Conservation (phyloP, 2,113 vertebrate species). For the Gymnobelideus leadbeateri region DNA sequence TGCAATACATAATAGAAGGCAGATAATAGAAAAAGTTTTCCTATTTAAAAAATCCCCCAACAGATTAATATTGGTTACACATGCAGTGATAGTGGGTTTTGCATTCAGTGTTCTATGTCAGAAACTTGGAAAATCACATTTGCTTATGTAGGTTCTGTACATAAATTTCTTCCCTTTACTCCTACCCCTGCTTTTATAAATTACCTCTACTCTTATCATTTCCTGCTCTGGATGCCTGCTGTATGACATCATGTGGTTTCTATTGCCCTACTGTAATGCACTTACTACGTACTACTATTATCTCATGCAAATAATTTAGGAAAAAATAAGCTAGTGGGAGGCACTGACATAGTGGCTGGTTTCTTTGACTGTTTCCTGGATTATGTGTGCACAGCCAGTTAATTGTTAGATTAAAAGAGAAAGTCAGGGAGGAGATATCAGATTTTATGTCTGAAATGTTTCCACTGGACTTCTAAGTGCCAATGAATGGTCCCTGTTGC, state of each 20-base stretch:
- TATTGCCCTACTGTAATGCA: constrained; percentile 68
- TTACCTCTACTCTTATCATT: constrained; percentile 41
- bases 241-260: constrained; percentile 68
- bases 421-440: not conserved
- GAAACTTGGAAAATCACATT: constrained; percentile 16
- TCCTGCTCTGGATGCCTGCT: constrained; percentile 71
- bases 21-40: accelerated
- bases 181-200: not conserved
- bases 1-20: not conserved
- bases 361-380: constrained; percentile 77
- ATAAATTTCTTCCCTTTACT: not conserved
- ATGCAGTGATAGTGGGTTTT: not conserved
- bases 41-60: too few relatives aligned
- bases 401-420: not conserved
- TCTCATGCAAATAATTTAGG: constrained; percentile 81
- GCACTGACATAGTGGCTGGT: constrained; percentile 64
- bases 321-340: constrained; percentile 58
- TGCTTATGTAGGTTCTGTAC: constrained; percentile 41
- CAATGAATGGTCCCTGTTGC: too few relatives aligned
- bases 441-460: not conserved
- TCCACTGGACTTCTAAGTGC: not conserved
- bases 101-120: not conserved
- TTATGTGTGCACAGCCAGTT: not conserved
- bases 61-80: not conserved
- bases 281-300: constrained; percentile 71